These are phyloP conservation scores for Didymodactylos carnosus DNA, from an alignment of 2,888 invertebrate genomes.

Conservation along the genomic window DNA sequence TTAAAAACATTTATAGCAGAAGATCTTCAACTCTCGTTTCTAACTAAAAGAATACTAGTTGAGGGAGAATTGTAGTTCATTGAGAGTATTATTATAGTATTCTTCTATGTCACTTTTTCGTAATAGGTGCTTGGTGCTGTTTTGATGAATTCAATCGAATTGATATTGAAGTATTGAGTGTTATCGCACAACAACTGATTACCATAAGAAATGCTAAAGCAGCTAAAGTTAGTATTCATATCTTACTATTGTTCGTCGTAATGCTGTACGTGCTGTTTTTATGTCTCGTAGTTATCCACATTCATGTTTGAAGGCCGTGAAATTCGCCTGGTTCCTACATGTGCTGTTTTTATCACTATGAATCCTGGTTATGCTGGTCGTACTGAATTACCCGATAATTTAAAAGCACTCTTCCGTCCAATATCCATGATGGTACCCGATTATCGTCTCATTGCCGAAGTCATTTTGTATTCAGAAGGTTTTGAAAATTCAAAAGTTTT, in stretches of 20 bases:
- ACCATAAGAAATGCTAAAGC: conserved; percentile 68
- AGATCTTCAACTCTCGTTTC: too few species aligned
- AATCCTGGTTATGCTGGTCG: conserved; percentile 75
- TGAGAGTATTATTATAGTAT: not conserved
- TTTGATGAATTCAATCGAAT: conserved; percentile 78
- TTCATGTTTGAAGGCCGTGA: conserved; percentile 74
- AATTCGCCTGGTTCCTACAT: conserved; percentile 57
- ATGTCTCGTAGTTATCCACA: conserved; percentile 39
- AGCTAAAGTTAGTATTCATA: conserved; percentile 38
- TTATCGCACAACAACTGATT: conserved; percentile 68
- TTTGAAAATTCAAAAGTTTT: conserved; percentile 66
- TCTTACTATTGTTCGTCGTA: not conserved
- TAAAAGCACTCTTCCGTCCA: conserved; percentile 65
- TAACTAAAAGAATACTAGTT: too few species aligned
- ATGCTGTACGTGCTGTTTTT: not conserved
- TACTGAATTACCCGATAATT: conserved; percentile 66
- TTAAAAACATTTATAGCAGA: too few species aligned
- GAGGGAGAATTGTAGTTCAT: too few species aligned
- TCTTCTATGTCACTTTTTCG: not conserved
- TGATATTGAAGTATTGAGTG: conserved; percentile 68
- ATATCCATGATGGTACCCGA: conserved; percentile 80
- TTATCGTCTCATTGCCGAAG: conserved; percentile 59
- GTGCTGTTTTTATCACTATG: conserved; percentile 73
- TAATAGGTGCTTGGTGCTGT: conserved; percentile 63
- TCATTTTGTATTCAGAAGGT: conserved; percentile 74